These are phyloP conservation scores for Eptesicus fuscus DNA, from an alignment of 2,113 vertebrate species.

Conservation along the genomic window DNA sequence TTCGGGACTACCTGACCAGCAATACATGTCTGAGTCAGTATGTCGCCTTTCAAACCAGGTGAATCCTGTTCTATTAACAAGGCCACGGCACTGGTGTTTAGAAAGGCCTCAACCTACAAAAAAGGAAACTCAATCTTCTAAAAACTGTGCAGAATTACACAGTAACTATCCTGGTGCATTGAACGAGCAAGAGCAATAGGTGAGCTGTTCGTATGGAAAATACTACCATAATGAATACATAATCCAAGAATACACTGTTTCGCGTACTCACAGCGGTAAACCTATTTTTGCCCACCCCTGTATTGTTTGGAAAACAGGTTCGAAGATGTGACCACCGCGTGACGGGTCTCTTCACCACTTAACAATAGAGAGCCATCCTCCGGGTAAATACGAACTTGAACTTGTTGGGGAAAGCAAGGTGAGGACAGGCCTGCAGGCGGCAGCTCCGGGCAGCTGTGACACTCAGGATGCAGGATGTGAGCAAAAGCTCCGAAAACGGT, in stretches of 20 bases:
- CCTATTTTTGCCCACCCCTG: neutral
- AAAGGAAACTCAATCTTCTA: neutral
- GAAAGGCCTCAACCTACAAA: neutral
- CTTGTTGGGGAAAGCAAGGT: neutral
- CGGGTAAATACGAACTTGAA: neutral
- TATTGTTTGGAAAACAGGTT: slow-evolving; percentile 71
- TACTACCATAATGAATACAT: neutral
- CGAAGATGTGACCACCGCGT: neutral
- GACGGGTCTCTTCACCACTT: neutral
- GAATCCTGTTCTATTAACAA: neutral
- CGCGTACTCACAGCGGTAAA: neutral
- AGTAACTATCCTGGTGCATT: slow-evolving; percentile 58
- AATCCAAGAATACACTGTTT: neutral
- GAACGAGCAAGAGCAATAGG: slow-evolving; percentile 52
- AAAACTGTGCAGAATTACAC: slow-evolving; percentile 12
- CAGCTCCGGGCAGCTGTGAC: neutral
- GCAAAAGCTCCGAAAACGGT: neutral
- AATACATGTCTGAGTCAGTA: neutral
- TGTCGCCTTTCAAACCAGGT: neutral
- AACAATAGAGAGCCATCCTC: neutral
- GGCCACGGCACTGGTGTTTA: neutral
- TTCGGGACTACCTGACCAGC: neutral
- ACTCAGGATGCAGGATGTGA: neutral
- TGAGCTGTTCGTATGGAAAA: neutral
- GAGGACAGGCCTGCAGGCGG: neutral